phyloP scores from a whole-genome alignment of 2,113 vertebrate genomes.

The Aptenodytes forsteri region DNA sequence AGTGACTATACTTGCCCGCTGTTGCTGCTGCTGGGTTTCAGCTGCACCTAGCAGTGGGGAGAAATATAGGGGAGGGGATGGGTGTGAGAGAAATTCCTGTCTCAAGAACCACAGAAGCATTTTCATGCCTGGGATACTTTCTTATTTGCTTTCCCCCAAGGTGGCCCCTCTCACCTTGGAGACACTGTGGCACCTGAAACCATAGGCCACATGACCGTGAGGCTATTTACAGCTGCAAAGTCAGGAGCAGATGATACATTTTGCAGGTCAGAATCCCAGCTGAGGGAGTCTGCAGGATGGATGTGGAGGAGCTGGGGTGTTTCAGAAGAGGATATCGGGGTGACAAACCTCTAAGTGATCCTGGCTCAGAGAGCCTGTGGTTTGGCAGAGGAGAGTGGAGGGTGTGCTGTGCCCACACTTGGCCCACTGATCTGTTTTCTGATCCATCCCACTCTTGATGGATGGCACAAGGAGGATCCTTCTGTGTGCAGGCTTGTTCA shows the following conservation, averaged over 20 bases:
- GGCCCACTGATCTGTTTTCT: not conserved
- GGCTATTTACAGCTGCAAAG: conserved; percentile 7
- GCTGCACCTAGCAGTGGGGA: not conserved
- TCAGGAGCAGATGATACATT: not conserved
- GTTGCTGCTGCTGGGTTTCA: conserved; percentile 37
- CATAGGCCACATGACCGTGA: not conserved
- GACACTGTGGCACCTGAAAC: conserved; percentile 30
- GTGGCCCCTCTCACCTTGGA: conserved; percentile 33
- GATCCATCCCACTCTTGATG: not conserved
- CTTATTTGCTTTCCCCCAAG: conserved; percentile 55
- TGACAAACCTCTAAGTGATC: not conserved
- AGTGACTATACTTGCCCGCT: not conserved
- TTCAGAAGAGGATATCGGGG: not conserved
- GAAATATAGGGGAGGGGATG: conserved; percentile 50
- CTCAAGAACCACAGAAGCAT: conserved; percentile 44
- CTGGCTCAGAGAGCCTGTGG: not conserved
- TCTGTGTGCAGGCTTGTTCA: not conserved
- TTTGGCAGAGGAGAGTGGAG: not conserved
- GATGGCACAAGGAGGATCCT: not conserved
- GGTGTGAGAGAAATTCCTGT: conserved; percentile 63
- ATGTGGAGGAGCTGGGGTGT: not conserved
- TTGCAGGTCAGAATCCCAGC: not conserved
- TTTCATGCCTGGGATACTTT: conserved; percentile 63
- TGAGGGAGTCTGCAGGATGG: not conserved
- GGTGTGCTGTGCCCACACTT: not conserved